A percentile compares a stretch with the other conserved stretches of the same genome.
Evolutionary conservation across 1,140 invertebrate genomes (phyloP).

Genomic region (Atta texana): DNA sequence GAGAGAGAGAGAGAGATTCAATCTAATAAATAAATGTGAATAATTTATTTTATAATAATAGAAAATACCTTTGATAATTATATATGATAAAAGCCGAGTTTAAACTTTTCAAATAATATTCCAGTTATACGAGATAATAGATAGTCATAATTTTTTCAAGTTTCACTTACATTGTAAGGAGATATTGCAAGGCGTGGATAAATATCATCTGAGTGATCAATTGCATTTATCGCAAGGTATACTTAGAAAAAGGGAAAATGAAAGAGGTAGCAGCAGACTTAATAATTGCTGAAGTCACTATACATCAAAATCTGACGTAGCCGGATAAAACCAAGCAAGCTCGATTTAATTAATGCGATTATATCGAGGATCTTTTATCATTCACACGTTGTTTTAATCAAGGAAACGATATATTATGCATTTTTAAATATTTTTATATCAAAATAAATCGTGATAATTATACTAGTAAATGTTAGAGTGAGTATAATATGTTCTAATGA

Average conservation of each 20-base stretch:
- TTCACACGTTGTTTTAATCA: neutral
- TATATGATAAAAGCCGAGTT: too few relatives aligned
- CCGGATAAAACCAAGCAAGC: conserved; percentile 9
- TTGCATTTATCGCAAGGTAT: neutral
- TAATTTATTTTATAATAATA: neutral
- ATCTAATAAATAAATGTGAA: neutral
- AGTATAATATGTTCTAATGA: neutral
- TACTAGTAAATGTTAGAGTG: neutral
- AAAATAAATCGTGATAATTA: neutral
- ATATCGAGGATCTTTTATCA: neutral
- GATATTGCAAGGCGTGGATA: conserved; percentile 19
- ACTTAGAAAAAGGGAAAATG: neutral
- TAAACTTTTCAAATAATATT: neutral
- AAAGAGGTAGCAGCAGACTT: conserved; percentile 57
- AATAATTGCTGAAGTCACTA: conserved; percentile 69
- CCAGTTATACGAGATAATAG: neutral
- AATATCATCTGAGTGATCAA: conserved; percentile 30
- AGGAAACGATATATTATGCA: neutral
- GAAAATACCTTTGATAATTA: neutral
- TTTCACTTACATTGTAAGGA: conserved; percentile 4
- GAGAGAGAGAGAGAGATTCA: neutral
- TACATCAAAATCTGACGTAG: conserved; percentile 38
- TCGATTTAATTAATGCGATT: conserved; percentile 14
- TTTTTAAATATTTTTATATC: neutral
- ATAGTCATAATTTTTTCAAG: neutral